Conservation (phyloP, 2,888 invertebrate species). For the Calliphora vomitoria region DNA sequence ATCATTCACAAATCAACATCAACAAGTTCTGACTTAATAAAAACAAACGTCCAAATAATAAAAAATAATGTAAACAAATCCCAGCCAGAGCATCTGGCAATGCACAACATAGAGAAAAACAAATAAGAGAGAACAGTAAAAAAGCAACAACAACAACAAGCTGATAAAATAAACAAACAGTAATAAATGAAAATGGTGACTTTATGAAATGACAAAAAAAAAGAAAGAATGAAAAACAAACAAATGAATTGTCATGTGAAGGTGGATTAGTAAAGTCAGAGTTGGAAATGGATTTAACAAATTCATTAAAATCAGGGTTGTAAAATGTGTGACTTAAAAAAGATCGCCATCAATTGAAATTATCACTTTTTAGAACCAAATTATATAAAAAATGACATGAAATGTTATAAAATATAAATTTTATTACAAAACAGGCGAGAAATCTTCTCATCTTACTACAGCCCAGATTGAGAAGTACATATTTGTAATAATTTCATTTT, state of each 20-base stretch:
- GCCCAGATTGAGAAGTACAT: too few relatives aligned
- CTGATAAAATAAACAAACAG: conserved; percentile 4
- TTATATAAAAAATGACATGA: too few relatives aligned
- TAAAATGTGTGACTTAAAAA: too few relatives aligned
- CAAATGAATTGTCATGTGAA: not conserved
- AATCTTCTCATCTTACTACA: too few relatives aligned
- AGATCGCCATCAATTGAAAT: too few relatives aligned
- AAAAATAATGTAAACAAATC: conserved; percentile 40
- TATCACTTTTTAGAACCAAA: too few relatives aligned
- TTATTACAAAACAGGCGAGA: too few relatives aligned
- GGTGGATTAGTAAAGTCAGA: not conserved
- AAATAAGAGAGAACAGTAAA: conserved; percentile 22
- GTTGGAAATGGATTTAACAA: too few relatives aligned
- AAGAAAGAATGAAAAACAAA: conserved; percentile 15
- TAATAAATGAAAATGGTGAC: conserved; percentile 7
- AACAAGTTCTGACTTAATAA: conserved; percentile 51
- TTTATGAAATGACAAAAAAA: not conserved
- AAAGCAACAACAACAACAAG: not conserved
- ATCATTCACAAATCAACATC: conserved; percentile 34
- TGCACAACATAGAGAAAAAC: conserved; percentile 13
- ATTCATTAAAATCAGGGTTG: too few relatives aligned
- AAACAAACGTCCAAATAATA: not conserved
- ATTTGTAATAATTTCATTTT: not conserved
- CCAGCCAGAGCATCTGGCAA: conserved; percentile 42
- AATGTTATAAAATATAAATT: too few relatives aligned